These are phyloP conservation scores for Falco columbarius DNA, from an alignment of 2,797 vertebrate species.

Conservation along the genomic window DNA sequence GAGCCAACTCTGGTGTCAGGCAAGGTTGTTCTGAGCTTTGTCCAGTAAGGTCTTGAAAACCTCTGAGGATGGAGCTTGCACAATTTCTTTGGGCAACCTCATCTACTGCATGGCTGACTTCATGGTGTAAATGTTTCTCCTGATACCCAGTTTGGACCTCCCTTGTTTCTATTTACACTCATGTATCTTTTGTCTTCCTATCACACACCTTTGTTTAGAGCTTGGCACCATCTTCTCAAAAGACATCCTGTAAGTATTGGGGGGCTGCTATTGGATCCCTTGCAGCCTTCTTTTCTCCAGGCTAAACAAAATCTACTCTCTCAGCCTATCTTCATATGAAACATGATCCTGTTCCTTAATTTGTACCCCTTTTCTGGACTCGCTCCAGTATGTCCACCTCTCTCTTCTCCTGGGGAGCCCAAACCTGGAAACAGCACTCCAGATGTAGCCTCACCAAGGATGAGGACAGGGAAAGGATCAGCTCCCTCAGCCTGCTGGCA, in stretches of 20 bases:
- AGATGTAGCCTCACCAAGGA: neutral
- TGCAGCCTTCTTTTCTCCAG: no score
- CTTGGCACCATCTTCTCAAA: neutral
- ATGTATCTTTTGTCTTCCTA: neutral
- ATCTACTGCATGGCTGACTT: neutral
- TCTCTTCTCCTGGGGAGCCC: neutral
- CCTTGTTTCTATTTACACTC: neutral
- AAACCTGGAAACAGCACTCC: neutral
- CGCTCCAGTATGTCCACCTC: no score
- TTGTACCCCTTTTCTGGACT: neutral
- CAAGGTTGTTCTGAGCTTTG: neutral
- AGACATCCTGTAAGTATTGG: neutral
- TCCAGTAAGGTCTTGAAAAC: neutral
- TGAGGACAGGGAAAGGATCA: neutral
- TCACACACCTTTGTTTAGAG: neutral
- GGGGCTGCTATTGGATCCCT: neutral
- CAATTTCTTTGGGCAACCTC: neutral
- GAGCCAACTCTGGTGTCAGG: neutral
- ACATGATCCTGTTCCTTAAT: neutral
- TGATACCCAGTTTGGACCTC: neutral
- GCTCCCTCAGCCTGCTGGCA: neutral
- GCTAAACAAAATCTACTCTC: neutral
- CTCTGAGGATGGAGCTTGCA: no score
- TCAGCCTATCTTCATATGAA: neutral
- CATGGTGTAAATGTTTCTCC: neutral